Base-by-base conservation (phyloP, 1,140 invertebrate species). In the Drosophila cardini region DNA sequence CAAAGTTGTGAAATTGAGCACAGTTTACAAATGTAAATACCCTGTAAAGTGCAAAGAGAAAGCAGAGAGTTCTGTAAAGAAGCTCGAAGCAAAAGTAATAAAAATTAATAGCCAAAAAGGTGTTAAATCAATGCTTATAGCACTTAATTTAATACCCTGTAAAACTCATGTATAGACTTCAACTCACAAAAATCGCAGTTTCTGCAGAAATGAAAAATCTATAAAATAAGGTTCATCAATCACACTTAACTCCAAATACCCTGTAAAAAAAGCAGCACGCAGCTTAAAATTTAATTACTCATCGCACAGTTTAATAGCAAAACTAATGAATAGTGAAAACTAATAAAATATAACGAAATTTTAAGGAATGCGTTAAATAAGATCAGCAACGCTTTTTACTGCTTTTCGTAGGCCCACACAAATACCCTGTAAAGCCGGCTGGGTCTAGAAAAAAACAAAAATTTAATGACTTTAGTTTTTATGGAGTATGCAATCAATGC, bases 241-340 rank as follows among this genome's bases (percentile, higher is more conserved):
- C n/a, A n/a, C n/a, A n/a, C n/a, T n/a, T n/a, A n/a, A n/a, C 21
- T 21, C 21, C 21, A 2, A 21, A 26, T 26, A 26, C 21, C 21
- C 21, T 26, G 5, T 26, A 26, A 26, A 26, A 30, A 13, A 50
- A 50, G 46, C n/a, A n/a, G n/a, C n/a, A n/a, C n/a, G n/a, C n/a
- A n/a, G n/a, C n/a, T n/a, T n/a, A 46, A 10, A 46, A 11, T 16
- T n/a, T 16, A 46, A 46, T 15, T 21, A 46, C 10, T 21, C 21
- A 10, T 11, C 21, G 11, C 26, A 30, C 8, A 21, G 45, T 21
- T 48, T 26, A 48, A 48, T 48, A 26, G 5, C 21, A 2, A 52
- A 52, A 26, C 38, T 55, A 38, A 55, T 16, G 34, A 55, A 38
- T 36, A 16, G 52, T 18, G 32, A 36, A 55, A 38, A 55, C 32